Percentiles rank a stretch among this genome's conserved stretches.
Evolutionary conservation across 2,113 vertebrate species (phyloP).

Genomic region (Chaetodon trifascialis): DNA sequence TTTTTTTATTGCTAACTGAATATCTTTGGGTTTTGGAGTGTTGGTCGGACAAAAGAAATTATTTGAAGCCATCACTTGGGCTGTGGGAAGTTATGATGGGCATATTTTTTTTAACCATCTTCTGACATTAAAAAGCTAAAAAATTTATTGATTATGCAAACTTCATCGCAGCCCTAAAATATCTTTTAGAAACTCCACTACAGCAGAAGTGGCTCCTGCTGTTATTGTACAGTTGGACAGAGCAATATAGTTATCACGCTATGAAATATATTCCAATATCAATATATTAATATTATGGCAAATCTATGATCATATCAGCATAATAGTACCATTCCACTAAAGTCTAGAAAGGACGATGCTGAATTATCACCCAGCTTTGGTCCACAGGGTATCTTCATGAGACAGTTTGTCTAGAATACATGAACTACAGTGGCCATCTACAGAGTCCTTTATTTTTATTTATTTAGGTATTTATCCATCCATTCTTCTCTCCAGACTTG

Average conservation of each 20-base stretch:
- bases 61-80: not conserved
- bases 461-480: slow-evolving; percentile 2
- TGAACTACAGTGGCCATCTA: not conserved
- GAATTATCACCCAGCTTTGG: not conserved
- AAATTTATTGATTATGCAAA: too few relatives aligned
- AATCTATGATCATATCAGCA: not conserved
- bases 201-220: not conserved
- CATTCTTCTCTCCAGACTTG: slow-evolving; percentile 20
- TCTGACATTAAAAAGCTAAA: not conserved
- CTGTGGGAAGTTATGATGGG: not conserved
- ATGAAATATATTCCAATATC: not conserved
- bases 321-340: not conserved
- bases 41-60: not conserved
- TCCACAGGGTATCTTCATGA: slow-evolving; percentile 4
- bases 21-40: not conserved
- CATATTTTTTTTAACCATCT: not conserved
- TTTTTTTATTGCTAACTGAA: not conserved
- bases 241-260: not conserved
- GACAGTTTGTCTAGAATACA: slow-evolving; percentile 10
- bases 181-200: not conserved
- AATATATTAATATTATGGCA: not conserved
- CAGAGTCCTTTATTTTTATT: not conserved
- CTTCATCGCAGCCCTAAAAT: too few relatives aligned
- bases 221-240: too few relatives aligned
- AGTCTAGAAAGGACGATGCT: slow-evolving; percentile 2